A percentile compares a stretch with the other conserved stretches of the same genome.
phyloP scores from a whole-genome alignment of 1,140 invertebrate genomes.

The Sinonovacula constricta region DNA sequence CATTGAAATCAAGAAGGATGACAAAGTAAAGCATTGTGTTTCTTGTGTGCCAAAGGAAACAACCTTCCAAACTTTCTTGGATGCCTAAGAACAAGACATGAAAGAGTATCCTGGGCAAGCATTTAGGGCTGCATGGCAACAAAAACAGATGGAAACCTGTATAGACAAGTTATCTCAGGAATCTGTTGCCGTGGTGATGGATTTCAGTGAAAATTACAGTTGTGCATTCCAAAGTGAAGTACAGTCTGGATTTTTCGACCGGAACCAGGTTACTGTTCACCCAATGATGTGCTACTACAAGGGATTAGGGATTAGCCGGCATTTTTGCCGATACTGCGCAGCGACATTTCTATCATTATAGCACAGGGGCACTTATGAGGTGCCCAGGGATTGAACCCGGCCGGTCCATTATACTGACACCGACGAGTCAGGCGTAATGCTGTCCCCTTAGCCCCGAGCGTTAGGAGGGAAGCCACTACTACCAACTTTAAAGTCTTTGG shows the following conservation, averaged over 20 bases:
- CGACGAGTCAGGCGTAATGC: too few relatives aligned
- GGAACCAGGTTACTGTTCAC: slow-evolving; percentile 51
- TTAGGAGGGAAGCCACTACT: too few relatives aligned
- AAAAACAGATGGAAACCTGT: slow-evolving; percentile 29
- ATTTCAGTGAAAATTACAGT: slow-evolving; percentile 51
- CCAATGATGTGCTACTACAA: slow-evolving; percentile 48
- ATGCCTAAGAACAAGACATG: slow-evolving; percentile 3
- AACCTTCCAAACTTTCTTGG: slow-evolving; percentile 15
- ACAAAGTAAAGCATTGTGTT: slow-evolving; percentile 33
- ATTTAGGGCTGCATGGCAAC: slow-evolving; percentile 42
- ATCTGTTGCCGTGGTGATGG: slow-evolving; percentile 18
- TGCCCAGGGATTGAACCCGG: too few relatives aligned
- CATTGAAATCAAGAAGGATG: slow-evolving; percentile 32
- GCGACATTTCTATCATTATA: too few relatives aligned
- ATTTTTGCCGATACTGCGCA: too few relatives aligned
- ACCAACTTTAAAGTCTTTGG: too few relatives aligned
- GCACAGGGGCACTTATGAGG: too few relatives aligned
- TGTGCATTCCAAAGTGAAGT: slow-evolving; percentile 52
- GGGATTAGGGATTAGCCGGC: too few relatives aligned
- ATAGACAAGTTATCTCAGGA: slow-evolving; percentile 1
- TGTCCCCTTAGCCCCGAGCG: too few relatives aligned
- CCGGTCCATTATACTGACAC: too few relatives aligned
- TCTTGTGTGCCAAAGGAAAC: slow-evolving; percentile 43
- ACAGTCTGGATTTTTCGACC: slow-evolving; percentile 40
- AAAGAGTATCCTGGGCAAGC: slow-evolving; percentile 19